A percentile compares a stretch with the other conserved stretches of the same genome.
Evolutionary conservation across 2,113 vertebrate species (phyloP).

Genomic region (Chaetura pelagica): DNA sequence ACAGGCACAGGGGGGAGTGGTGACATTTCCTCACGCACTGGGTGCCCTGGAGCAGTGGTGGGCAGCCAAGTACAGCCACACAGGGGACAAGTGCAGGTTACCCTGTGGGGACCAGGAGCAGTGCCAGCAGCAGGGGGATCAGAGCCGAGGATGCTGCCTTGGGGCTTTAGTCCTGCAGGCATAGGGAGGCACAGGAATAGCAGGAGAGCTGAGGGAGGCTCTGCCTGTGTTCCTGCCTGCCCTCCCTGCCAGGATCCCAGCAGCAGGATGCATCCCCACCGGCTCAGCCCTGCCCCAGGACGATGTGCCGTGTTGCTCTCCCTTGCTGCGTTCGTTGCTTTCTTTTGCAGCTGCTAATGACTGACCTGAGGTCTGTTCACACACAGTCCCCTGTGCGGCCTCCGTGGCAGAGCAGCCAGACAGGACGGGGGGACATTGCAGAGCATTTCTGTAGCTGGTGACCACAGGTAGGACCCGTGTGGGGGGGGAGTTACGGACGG

Average conservation of each 20-base stretch:
- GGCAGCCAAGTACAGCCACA: not conserved
- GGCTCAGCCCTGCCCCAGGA: not conserved
- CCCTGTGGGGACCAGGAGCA: not conserved
- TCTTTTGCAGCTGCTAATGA: constrained; percentile 72
- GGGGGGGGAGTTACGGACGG: rapidly evolving
- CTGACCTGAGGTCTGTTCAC: constrained; percentile 71
- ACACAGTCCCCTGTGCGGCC: constrained; percentile 54
- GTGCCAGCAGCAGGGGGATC: not conserved
- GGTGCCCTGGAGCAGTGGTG: not conserved
- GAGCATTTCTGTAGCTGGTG: rapidly evolving
- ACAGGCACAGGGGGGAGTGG: not conserved
- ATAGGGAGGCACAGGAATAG: not conserved
- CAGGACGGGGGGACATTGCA: constrained; percentile 13
- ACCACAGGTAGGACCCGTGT: constrained; percentile 28
- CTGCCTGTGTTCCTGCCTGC: not conserved
- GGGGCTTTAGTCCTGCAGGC: not conserved
- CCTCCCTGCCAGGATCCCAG: not conserved
- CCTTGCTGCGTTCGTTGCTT: constrained; percentile 70
- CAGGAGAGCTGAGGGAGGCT: not conserved
- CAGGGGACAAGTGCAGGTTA: no score
- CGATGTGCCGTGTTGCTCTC: not conserved
- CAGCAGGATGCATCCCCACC: not conserved
- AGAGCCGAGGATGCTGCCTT: not conserved
- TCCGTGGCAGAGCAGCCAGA: not conserved
- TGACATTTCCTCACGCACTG: not conserved